phyloP scores from a whole-genome alignment of 2,113 vertebrate species.

The Monarcha castaneiventris region DNA sequence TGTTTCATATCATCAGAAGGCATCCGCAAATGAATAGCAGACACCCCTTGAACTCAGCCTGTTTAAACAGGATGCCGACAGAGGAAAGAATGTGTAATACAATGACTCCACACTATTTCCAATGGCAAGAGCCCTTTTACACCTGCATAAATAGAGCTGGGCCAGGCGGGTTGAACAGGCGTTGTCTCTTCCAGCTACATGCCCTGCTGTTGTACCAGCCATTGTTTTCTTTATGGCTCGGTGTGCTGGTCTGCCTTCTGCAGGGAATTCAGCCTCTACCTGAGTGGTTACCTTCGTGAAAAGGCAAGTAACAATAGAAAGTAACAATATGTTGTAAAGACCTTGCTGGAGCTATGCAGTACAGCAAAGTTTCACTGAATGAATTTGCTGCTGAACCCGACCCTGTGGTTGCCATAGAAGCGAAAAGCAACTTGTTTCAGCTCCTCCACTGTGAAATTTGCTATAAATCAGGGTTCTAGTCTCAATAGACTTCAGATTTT shows the following conservation, averaged over 20 bases:
- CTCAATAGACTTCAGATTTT: not conserved
- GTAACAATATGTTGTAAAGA: not conserved
- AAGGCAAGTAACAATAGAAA: not conserved
- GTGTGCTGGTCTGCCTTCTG: not conserved
- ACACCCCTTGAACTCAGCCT: slow-evolving; percentile 35
- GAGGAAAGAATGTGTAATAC: slow-evolving; percentile 60
- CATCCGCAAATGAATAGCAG: slow-evolving; percentile 54
- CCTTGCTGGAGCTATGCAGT: not conserved
- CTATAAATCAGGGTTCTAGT: not conserved
- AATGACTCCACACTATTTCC: slow-evolving; percentile 41
- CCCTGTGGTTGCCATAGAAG: not conserved
- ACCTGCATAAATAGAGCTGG: slow-evolving; percentile 67
- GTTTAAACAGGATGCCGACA: slow-evolving; percentile 61
- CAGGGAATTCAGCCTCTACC: not conserved
- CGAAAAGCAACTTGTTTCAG: not conserved
- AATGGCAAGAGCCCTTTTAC: slow-evolving; percentile 38
- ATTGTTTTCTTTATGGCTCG: slow-evolving; percentile 13
- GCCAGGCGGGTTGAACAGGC: not conserved
- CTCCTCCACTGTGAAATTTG: not conserved
- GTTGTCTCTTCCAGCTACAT: slow-evolving; percentile 35
- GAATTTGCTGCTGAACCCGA: not conserved
- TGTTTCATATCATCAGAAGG: slow-evolving; percentile 54
- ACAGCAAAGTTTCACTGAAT: not conserved
- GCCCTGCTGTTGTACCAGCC: not conserved
- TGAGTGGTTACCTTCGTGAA: not conserved